These are phyloP conservation scores for Leptinotarsa peninsularis DNA, from an alignment of 2,888 invertebrate species.

Conservation along the genomic window DNA sequence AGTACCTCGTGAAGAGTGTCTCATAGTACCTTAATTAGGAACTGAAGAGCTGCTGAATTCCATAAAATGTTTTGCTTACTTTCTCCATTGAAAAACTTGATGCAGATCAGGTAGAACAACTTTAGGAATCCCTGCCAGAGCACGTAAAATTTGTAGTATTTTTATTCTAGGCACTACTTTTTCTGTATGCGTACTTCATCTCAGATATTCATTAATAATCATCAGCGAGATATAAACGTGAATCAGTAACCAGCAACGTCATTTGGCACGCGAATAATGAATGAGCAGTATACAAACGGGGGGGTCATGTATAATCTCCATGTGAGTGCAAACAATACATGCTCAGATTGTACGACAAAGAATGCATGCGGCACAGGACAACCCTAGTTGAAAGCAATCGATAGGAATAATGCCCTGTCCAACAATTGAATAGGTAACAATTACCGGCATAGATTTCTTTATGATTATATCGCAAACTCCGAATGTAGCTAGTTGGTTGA, in stretches of 20 bases:
- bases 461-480: constrained; percentile 22
- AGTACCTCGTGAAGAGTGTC: too few species aligned
- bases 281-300: constrained; percentile 60
- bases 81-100: too few species aligned
- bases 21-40: too few species aligned
- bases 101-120: too few species aligned
- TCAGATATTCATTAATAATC: not conserved
- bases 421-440: constrained; percentile 59
- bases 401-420: constrained; percentile 61
- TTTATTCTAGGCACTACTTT: too few species aligned
- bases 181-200: not conserved
- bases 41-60: too few species aligned
- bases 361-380: constrained; percentile 59
- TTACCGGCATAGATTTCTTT: constrained; percentile 53
- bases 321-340: constrained; percentile 59
- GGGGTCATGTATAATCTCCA: constrained; percentile 59
- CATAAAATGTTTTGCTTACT: too few species aligned
- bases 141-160: too few species aligned
- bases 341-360: constrained; percentile 60
- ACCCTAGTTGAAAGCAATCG: constrained; percentile 61
- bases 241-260: constrained; percentile 45
- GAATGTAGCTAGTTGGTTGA: too few species aligned
- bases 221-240: constrained; percentile 11
- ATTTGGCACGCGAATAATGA: constrained; percentile 56
- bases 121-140: too few species aligned